Percentiles rank a stretch among this genome's conserved stretches.
Evolutionary conservation across 2,113 vertebrate species (phyloP).

Genomic region (Pelusios castaneus): DNA sequence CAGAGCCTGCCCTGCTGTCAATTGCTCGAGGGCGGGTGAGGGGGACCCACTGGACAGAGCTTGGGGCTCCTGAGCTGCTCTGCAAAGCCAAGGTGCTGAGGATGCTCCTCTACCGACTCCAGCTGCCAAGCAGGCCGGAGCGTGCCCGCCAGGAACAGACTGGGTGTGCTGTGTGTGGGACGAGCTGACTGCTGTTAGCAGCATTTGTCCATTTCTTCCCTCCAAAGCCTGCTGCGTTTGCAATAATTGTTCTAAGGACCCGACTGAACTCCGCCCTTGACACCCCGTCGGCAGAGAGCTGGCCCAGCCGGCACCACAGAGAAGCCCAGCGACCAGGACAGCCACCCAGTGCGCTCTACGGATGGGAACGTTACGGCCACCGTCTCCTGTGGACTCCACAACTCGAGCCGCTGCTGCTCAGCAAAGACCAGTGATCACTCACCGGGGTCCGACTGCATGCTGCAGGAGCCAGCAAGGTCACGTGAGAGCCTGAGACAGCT

Average conservation of each 20-base stretch:
- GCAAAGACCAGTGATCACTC: neutral
- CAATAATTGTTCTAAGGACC: neutral
- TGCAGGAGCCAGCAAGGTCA: neutral
- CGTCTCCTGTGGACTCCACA: neutral
- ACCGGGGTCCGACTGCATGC: neutral
- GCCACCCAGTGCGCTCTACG: neutral
- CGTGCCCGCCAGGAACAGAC: neutral
- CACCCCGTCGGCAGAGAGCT: neutral
- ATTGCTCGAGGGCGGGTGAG: fast-evolving
- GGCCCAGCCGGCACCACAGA: neutral
- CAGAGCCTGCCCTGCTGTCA: neutral
- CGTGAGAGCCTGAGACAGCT: neutral
- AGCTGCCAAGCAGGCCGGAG: neutral
- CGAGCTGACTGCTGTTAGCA: neutral
- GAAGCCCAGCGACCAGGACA: neutral
- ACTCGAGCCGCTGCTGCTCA: neutral
- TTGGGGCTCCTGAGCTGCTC: neutral
- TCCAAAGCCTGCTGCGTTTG: neutral
- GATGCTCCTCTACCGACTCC: too few relatives aligned
- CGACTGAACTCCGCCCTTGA: neutral
- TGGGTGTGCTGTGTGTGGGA: too few relatives aligned
- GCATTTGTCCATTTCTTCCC: neutral
- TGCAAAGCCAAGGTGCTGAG: neutral
- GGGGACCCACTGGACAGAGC: too few relatives aligned
- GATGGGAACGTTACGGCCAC: neutral